A percentile compares a stretch with the other conserved stretches of the same genome.
These are phyloP conservation scores for Dendrocopos noguchii DNA, from an alignment of 2,113 vertebrate species.

Conservation along the genomic window DNA sequence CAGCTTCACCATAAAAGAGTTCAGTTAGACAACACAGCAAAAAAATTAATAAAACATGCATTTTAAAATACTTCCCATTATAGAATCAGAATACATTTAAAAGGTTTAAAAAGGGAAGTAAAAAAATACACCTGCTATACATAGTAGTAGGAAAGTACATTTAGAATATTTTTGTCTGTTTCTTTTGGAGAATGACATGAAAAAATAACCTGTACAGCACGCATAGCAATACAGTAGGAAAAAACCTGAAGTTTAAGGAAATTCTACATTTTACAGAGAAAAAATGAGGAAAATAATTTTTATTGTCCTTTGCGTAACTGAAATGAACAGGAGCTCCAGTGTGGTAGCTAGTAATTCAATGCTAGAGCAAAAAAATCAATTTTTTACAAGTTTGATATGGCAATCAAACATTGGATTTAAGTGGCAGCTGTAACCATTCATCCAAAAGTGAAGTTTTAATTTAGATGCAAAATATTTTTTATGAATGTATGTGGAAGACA, in stretches of 20 bases:
- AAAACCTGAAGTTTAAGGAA: background rate
- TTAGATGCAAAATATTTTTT: background rate
- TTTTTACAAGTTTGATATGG: background rate
- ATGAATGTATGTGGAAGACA: rapidly evolving
- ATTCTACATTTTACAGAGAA: rapidly evolving
- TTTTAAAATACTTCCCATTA: background rate
- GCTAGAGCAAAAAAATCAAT: rapidly evolving
- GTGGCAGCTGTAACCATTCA: background rate
- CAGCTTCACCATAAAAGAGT: background rate
- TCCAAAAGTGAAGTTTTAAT: background rate
- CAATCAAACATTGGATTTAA: background rate
- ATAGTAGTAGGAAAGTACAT: background rate
- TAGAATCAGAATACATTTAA: background rate
- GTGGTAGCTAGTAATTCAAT: background rate
- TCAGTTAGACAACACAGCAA: background rate
- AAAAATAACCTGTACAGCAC: background rate
- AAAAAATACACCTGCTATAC: background rate
- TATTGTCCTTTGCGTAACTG: background rate
- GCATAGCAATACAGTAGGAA: background rate
- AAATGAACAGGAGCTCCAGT: background rate
- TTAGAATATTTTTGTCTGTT: background rate
- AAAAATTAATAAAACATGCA: background rate
- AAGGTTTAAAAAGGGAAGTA: background rate
- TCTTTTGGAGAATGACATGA: background rate
- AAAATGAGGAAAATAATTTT: rapidly evolving